Evolutionary conservation across 2,113 vertebrate species (phyloP), one percentile per base, ranked within the genome.

Genomic region (Hylia prasina): DNA sequence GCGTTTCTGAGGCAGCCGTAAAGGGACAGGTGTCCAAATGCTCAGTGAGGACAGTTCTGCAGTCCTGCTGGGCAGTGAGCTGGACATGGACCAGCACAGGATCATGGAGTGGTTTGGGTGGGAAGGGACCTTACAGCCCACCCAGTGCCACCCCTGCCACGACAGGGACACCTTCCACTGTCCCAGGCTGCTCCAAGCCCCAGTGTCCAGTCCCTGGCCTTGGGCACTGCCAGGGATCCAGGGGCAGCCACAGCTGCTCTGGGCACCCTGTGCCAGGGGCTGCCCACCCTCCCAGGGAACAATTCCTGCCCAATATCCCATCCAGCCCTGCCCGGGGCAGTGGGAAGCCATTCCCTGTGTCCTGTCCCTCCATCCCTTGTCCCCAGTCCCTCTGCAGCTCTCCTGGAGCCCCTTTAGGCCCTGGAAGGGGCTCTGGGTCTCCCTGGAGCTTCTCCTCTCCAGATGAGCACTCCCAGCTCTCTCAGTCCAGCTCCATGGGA

Each of bases 1-100:
- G 58, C 19, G 5, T 76, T 96, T 93, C 82, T 93, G 83, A 96
- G 95, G 89, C 71, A 65, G 75, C 28, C 12, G 91, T 8, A 31
- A 47, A 80, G 84, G 92, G 80, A 39, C 63, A 44, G 75, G 85
- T 75, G 89, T 76, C 91, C 90, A 85, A 63, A 86, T 24, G 78
- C 91, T 90, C 72, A 3, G n/a, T 56, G 72, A 70, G 84, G 58
- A 42, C 63, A 63, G 53, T 40, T 69, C 72, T 60, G 65, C 51
- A 39, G 10, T 13, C 35, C 58, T 37, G 37, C 28, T 37, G 75
- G 51, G 11, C 31, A 44, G 0, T 2, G 4, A 35, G 8, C 15
- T 33, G 40, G 56, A 31, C 5, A 4, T 5, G 35, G 45, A 39
- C 19, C 82, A 85, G 39, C 15, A 15, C 13, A 57, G 69, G 45